Evolutionary conservation across 2,113 vertebrate genomes (phyloP).

Genomic region (Amia ocellicauda): DNA sequence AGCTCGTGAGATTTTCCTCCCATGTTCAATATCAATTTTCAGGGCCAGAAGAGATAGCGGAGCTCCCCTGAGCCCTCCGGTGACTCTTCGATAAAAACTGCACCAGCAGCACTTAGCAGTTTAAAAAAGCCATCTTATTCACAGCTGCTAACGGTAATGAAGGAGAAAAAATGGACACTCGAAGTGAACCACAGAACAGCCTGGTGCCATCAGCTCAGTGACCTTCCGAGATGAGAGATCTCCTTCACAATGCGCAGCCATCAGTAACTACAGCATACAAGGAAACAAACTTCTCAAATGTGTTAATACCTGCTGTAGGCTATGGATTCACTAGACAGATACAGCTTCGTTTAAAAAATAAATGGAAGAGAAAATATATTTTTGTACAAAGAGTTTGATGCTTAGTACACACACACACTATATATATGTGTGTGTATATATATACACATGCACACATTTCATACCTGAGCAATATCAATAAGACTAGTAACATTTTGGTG

Average conservation of each 20-base stretch:
- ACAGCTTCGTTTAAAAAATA: no score
- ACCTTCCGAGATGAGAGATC: conserved; percentile 65
- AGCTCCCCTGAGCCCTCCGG: conserved; percentile 81
- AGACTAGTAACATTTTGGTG: no score
- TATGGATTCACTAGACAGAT: no score
- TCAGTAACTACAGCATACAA: no score
- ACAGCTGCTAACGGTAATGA: conserved; percentile 74
- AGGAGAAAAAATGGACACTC: conserved; percentile 71
- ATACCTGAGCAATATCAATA: no score
- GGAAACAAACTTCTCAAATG: no score
- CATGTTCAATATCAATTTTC: conserved; percentile 99
- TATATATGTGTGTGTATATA: no score
- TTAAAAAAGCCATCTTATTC: conserved; percentile 74
- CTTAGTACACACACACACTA: no score
- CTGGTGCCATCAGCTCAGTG: conserved; percentile 57
- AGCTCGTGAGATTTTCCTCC: conserved; percentile 85
- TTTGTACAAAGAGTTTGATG: no score
- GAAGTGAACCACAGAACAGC: conserved; percentile 57
- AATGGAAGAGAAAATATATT: no score
- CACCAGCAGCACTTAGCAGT: conserved; percentile 88
- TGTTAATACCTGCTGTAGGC: no score
- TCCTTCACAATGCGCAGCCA: conserved; percentile 18
- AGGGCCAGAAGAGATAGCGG: conserved; percentile 82
- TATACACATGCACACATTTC: no score
- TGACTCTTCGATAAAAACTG: conserved; percentile 77